Conservation (phyloP, 2,797 vertebrate genomes). For the Lithobates sylvaticus region DNA sequence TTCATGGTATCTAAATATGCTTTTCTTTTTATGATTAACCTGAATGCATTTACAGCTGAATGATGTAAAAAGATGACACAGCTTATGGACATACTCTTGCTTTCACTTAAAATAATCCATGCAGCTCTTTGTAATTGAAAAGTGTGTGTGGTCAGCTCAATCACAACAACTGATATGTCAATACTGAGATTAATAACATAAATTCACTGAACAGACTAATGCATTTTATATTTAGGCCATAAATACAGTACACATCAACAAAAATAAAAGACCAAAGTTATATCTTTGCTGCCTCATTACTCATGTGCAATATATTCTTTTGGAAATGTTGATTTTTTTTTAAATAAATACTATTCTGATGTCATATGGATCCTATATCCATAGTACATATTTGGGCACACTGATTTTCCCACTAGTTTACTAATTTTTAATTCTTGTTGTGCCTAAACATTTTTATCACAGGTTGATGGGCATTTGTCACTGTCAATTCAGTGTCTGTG, state of each 20-base stretch:
- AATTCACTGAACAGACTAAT: constrained; percentile 29
- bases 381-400: too few species aligned
- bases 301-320: neutral
- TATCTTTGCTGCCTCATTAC: neutral
- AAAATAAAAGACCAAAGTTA: neutral
- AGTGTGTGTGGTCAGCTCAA: constrained; percentile 55
- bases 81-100: constrained; percentile 39
- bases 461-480: too few species aligned
- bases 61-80: constrained; percentile 51
- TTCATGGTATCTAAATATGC: constrained; percentile 35
- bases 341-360: neutral
- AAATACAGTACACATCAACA: constrained; percentile 12
- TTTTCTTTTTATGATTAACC: constrained; percentile 25
- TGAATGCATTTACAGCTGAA: constrained; percentile 49
- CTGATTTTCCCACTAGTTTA: too few species aligned
- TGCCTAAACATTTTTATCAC: too few species aligned
- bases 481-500: too few species aligned
- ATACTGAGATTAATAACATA: constrained; percentile 44
- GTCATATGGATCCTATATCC: neutral
- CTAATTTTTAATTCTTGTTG: too few species aligned
- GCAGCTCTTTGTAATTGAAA: constrained; percentile 48
- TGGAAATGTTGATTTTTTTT: neutral
- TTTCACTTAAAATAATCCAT: constrained; percentile 53
- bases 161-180: constrained; percentile 47
- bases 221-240: constrained; percentile 22